Percentiles rank a stretch among this genome's conserved stretches.
These are phyloP conservation scores for Neodiprion fabricii DNA, from an alignment of 1,140 invertebrate species.

Conservation along the genomic window DNA sequence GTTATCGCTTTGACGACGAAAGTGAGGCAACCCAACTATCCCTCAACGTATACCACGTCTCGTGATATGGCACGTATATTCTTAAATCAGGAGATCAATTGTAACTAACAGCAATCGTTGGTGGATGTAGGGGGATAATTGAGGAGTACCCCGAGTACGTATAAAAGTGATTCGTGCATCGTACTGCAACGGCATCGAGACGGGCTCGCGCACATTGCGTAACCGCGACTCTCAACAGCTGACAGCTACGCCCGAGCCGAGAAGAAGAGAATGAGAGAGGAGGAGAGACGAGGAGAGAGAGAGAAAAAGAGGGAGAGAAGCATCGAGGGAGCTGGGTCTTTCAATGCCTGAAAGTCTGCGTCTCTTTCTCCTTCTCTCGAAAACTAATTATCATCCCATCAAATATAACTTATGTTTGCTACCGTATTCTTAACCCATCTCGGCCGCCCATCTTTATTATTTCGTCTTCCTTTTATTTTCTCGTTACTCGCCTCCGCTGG, in stretches of 20 bases:
- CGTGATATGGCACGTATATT: too few species aligned
- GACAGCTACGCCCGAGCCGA: slow-evolving; percentile 7
- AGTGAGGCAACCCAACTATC: too few species aligned
- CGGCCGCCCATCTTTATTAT: background rate
- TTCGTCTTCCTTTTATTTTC: background rate
- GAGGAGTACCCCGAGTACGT: background rate
- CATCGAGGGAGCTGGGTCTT: slow-evolving; percentile 19
- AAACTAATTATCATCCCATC: slow-evolving; percentile 63
- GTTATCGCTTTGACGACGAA: too few species aligned
- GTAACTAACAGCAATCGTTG: background rate
- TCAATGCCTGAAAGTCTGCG: slow-evolving; percentile 16
- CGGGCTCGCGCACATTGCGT: background rate
- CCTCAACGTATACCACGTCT: too few species aligned
- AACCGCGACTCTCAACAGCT: background rate
- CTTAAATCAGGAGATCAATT: too few species aligned
- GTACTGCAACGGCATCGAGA: background rate
- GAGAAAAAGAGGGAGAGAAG: slow-evolving; percentile 11
- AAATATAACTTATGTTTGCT: slow-evolving; percentile 61
- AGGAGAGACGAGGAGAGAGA: slow-evolving; percentile 6
- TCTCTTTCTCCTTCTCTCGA: slow-evolving; percentile 31
- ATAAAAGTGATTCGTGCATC: background rate
- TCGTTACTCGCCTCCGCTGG: slow-evolving; percentile 27
- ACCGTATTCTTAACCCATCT: slow-evolving; percentile 50
- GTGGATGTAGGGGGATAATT: background rate
- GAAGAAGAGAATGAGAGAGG: slow-evolving; percentile 7